Base-by-base conservation (phyloP, 2,888 invertebrate species). In the Melipona beecheii region DNA sequence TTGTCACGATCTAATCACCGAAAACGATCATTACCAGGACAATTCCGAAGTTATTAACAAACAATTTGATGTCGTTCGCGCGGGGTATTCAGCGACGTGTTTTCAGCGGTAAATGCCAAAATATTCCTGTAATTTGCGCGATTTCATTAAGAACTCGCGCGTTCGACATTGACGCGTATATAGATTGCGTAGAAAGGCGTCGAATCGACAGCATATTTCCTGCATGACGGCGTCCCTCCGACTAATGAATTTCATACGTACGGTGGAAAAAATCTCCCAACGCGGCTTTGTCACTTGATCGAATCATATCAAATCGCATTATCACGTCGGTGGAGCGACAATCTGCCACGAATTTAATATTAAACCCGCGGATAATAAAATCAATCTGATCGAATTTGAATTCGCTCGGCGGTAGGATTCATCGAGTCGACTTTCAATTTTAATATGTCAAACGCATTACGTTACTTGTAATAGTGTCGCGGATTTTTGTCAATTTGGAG, bases 131-230 rank as follows among this genome's bases (percentile, higher is more conserved):
- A 58, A 58, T 58, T n/a, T 58, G 24, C 24, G 15, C 56, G 24
- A 58, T 27, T 27, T 60, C 27, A 60, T 60, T 17, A 27, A 15
- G 15, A n/a, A 15, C n/a, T 62, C 19, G 24, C 19, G 24, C 9
- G 17, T 60, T 17, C 60, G 17, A 60, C 19, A 27, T 27, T 60
- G 60, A 2, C 15, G 27, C 6, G 19, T 60, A 31, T 52, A 52
- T 31, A 21, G 27, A 68, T 68, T 17, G 21, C 24, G 9, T n/a
- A 19, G 36, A 56, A 36, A 58, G 19, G 11, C 13, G 9, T 11
- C 15, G 36, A 56, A 43, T 58, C 58, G 58, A 71, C 58, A 58
- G n/a, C 19, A 21, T 43, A 58, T 58, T 71, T 71, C 43, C 58
- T 13, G 24, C 31, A n/a, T 19, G 13, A 71, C 11, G 21, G 19